Evolutionary conservation across 2,113 vertebrate species (phyloP), one percentile per base, ranked within the genome.

Genomic region (Podarcis muralis): DNA sequence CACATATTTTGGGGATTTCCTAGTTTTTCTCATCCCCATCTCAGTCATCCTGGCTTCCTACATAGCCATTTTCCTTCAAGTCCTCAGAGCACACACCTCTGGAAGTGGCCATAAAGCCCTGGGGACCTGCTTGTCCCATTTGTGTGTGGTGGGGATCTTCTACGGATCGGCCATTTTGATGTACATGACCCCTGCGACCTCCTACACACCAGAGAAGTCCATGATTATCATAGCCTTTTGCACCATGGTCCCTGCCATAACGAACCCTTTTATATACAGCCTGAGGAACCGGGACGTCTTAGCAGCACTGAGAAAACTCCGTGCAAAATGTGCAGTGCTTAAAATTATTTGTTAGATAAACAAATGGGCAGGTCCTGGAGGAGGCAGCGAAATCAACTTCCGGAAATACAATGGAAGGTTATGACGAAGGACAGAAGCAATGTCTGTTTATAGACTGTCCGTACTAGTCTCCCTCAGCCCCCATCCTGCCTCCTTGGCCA

Each of bases 21-120:
- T 87, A 35, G 85, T 92, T 81, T 85, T 94, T 5, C 59, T 94
- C 3, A 40, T 93, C 3, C 92, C 93, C 1, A 87, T 93, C 37
- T 88, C 84, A 43, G 89, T 94, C 66, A 90, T 94, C 1, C 4
- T 93, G 12, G 81, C 90, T 40, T 94, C 95, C 35, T 95, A 95
- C 13, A 27, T 59, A 3, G 59, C 66, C 4, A 93, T 93, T 30
- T 68, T 93, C 40, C 43, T 59, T 27, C 22, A 84, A 0, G 88
- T 95, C 7, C 71, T 94, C 9, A 53, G 1, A 2, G 86, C 91
- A 88, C 57, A 0, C 2, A 93, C 93, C 12, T 20, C 16, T n/a
- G 27, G 88, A 25, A 88, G 80, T 23, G 37, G 59, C 59, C 92
- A 79, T 59, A 91, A 92, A 68, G 91, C 90, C 59, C 40, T 94